Base-by-base conservation (phyloP, 2,888 invertebrate genomes). In the Pachycephus smyrnensis region DNA sequence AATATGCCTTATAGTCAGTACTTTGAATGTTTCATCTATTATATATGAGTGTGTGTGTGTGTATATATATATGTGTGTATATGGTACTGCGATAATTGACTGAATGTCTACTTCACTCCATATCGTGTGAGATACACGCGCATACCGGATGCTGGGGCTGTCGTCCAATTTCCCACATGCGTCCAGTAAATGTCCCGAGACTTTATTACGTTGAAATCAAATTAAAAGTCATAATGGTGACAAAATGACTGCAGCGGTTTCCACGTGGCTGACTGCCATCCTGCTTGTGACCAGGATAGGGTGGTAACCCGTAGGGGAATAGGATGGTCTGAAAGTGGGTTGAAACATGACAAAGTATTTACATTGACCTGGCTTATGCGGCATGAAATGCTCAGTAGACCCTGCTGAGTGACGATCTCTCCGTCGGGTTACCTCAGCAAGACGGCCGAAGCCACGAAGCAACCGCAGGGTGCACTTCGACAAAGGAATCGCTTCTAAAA, bases 301-400 rank as follows among this genome's bases (percentile, higher is more conserved):
- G 55, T 55, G 23, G 55, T 55, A 55, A 55, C 55, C 55, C 23
- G 55, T 31, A 71, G 32, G 71, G 71, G 71, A 71, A 71, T 23
- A 31, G 71, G 33, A 71, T 23, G 71, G 71, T 32, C 71, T 71
- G 32, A 23, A 71, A 55, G 55, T 71, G 71, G 71, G 71, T 71
- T 69, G 75, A 68, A 40, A 75, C 75, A 78, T 78, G 78, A 78
- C 78, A 78, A 78, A 78, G 76, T 78, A 78, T 78, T 78, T 73
- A 78, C 78, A 78, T 78, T 76, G 73, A 78, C 75, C 78, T 78
- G 78, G 78, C 78, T 78, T 75, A 76, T 75, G 76, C 75, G 73
- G 75, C 78, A 76, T 73, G 76, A 78, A 77, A 75, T 77, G 77
- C 73, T 73, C 76, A 31, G 36, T 68, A 73, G 69, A 32, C 15